Percentiles rank a stretch among this genome's conserved stretches.
Conservation (phyloP, 2,888 invertebrate genomes). For the Scaptomyza tumidula region DNA sequence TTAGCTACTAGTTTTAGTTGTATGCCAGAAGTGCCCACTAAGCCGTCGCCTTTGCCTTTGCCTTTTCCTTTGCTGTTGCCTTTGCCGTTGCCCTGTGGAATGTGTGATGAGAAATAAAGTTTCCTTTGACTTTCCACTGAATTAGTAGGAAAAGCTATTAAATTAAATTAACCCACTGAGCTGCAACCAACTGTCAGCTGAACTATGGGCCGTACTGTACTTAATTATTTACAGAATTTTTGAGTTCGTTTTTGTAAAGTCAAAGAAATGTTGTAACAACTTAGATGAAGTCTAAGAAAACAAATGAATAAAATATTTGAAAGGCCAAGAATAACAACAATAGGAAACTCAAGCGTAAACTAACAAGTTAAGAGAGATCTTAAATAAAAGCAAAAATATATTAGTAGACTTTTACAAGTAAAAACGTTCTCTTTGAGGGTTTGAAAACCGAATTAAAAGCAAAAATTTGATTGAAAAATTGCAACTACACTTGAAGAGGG, state of each 20-base stretch:
- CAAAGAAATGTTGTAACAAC: not conserved
- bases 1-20: not conserved
- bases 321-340: not conserved
- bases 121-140: not conserved
- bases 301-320: constrained; percentile 6
- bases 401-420: not conserved
- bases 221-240: constrained; percentile 52
- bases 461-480: not conserved
- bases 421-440: too few species aligned
- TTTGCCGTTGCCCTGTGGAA: constrained; percentile 11
- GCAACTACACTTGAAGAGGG: not conserved
- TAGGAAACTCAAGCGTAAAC: not conserved
- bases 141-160: constrained; percentile 9
- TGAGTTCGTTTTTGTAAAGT: constrained; percentile 2
- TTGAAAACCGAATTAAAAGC: not conserved
- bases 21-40: constrained; percentile 29
- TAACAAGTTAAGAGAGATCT: not conserved
- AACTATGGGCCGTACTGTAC: constrained; percentile 6
- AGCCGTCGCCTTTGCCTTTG: constrained; percentile 4
- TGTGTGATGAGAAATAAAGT: constrained; percentile 17
- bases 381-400: not conserved
- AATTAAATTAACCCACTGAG: constrained; percentile 33
- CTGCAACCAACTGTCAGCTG: constrained; percentile 29
- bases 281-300: not conserved
- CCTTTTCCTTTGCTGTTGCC: not conserved